phyloP scores from a whole-genome alignment of 2,113 vertebrate species.

The Hipposideros armiger region DNA sequence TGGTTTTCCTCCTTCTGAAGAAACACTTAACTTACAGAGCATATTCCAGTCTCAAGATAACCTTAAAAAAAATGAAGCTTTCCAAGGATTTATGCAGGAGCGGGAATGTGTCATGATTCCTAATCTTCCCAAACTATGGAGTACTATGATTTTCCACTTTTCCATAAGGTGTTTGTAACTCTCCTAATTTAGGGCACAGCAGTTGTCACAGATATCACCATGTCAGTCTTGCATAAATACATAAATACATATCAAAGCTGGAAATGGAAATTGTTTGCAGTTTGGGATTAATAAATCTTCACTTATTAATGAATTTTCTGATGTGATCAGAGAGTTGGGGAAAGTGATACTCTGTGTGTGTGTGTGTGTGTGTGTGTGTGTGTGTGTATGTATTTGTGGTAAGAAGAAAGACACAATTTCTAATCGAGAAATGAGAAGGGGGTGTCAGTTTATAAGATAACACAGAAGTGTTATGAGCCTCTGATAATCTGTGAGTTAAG shows the following conservation, averaged over 20 bases:
- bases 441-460: not conserved
- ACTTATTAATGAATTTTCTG: conserved; percentile 52
- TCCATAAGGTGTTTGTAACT: not conserved
- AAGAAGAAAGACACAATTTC: not conserved
- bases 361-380: not conserved
- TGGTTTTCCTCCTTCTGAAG: conserved; percentile 44
- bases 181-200: not conserved
- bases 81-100: not conserved
- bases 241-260: not conserved
- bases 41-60: conserved; percentile 35
- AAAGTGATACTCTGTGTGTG: not conserved
- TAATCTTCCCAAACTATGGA: not conserved
- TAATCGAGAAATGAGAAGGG: conserved; percentile 41
- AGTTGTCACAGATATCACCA: not conserved
- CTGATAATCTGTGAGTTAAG: not conserved
- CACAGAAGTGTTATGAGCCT: not conserved
- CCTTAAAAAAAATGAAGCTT: conserved; percentile 17
- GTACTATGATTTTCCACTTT: not conserved
- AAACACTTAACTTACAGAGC: not conserved
- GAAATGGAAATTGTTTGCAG: conserved; percentile 33
- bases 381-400: not conserved
- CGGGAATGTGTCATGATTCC: not conserved
- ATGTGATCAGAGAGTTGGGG: not conserved
- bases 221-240: not conserved
- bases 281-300: conserved; percentile 6